Base-by-base conservation (phyloP, 23 tunicate species). In the Phallusia fumigata region DNA sequence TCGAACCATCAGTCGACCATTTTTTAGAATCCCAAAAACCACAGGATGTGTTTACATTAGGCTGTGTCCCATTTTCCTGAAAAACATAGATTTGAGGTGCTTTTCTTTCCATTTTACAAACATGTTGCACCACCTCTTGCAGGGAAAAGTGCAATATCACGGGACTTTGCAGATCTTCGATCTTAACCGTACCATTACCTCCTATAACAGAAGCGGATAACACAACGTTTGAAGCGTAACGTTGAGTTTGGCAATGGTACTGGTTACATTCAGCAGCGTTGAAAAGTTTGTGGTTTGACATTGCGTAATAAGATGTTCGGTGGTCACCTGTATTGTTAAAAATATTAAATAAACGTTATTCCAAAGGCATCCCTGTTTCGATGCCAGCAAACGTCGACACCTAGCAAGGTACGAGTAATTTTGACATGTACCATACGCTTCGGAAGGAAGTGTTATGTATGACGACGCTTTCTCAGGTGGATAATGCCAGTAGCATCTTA, bases 21-120 rank as follows among this genome's bases (percentile, higher is more conserved):
- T 82, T 32, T 13, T 82, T 30, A n/a, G 34, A 76, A 36, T 82
- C 35, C 85, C 85, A 82, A 65, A 33, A 82, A 12, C 40, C 77
- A 69, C 85, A 82, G 35, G 19, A 34, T 0, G 85, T 40, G n/a
- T 74, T 74, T 74, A 19, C 35, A 19, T 32, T 3, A 3, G 31
- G 44, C 30, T 32, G 44, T 3, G 36, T 33, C 8, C 1, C 2
- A 3, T 32, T 74, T 8, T 3, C 30, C 35, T 31, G 21, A 16
- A 30, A 74, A 74, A n/a, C n/a, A n/a, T n/a, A n/a, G n/a, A n/a
- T n/a, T n/a, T n/a, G n/a, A n/a, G n/a, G n/a, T n/a, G n/a, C n/a
- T n/a, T n/a, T n/a, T n/a, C n/a, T n/a, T n/a, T 6, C 3, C 13
- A 13, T 21, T 21, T 58, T 22, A 3, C 13, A 6, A 16, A 21